These are phyloP conservation scores for Epizoanthus ramosus DNA, from an alignment of 92 coral and sea anemone species.

Conservation along the genomic window DNA sequence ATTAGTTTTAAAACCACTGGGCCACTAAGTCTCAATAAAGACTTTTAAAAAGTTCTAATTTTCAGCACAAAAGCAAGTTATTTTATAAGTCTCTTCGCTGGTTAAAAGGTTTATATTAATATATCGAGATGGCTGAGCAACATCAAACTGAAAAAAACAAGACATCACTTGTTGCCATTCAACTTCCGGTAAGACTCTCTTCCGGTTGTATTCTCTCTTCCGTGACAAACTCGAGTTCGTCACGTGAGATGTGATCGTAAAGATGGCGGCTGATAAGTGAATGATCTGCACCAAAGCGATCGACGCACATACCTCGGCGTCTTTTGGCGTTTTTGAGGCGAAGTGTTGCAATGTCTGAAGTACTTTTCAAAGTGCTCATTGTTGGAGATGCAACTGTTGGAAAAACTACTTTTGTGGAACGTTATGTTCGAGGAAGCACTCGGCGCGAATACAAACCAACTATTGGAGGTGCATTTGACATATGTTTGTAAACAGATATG, in stretches of 20 bases:
- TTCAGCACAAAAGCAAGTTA: no score
- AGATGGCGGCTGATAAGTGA: constrained; percentile 2
- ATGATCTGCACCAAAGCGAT: background rate
- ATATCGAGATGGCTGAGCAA: no score
- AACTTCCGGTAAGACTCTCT: background rate
- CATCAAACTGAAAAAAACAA: no score
- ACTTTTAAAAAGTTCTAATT: no score
- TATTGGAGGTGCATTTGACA: constrained; percentile 70
- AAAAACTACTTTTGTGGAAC: constrained; percentile 88
- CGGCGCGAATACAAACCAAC: constrained; percentile 90
- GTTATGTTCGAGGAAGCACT: constrained; percentile 72
- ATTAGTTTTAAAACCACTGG: no score
- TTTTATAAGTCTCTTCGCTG: no score
- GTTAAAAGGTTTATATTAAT: no score
- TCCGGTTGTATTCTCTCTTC: background rate
- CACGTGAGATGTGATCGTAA: constrained; percentile 11
- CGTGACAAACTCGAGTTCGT: constrained; percentile 3
- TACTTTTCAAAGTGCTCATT: constrained; percentile 88
- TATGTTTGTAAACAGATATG: background rate
- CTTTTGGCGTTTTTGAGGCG: background rate
- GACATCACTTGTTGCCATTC: background rate
- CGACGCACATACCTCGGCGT: background rate
- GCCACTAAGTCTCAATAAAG: no score
- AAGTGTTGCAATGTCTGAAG: constrained; percentile 63
- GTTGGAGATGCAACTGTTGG: constrained; percentile 97